Evolutionary conservation across 2,888 invertebrate species (phyloP).

Genomic region (Tinea trinotella): DNA sequence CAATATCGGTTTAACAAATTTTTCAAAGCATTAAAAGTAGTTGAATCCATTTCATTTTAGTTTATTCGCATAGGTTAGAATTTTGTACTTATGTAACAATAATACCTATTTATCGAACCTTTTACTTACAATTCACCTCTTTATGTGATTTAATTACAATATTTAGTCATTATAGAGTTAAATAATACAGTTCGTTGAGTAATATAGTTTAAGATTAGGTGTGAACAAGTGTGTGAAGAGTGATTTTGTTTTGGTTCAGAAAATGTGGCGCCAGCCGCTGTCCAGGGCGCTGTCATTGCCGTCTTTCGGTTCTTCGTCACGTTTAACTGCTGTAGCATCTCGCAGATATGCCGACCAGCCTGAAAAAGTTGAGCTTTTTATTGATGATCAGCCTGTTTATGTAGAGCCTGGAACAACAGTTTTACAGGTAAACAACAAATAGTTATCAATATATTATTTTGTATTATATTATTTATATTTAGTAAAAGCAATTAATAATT

Average conservation of each 20-base stretch:
- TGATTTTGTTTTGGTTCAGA: conserved; percentile 40
- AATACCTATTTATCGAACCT: conserved; percentile 33
- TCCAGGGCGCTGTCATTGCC: conserved; percentile 74
- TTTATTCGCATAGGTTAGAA: conserved; percentile 45
- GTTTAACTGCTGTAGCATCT: conserved; percentile 50
- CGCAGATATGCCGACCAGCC: conserved; percentile 69
- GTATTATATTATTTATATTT: neutral
- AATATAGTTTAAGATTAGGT: neutral
- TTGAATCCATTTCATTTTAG: neutral
- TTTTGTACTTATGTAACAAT: conserved; percentile 66
- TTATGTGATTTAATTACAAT: neutral
- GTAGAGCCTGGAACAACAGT: conserved; percentile 98
- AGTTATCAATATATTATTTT: too few species aligned
- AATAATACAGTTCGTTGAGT: neutral
- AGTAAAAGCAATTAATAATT: neutral
- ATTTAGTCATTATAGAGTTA: conserved; percentile 21
- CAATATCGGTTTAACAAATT: too few species aligned
- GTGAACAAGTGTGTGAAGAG: neutral
- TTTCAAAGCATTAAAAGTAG: neutral
- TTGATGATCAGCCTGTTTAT: conserved; percentile 95
- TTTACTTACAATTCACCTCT: neutral
- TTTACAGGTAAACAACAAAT: conserved; percentile 78
- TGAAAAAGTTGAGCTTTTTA: conserved; percentile 94
- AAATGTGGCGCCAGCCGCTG: conserved; percentile 85
- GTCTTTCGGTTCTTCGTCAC: conserved; percentile 46